A percentile compares a stretch with the other conserved stretches of the same genome.
These are phyloP conservation scores for Pilophorus perplexus DNA, from an alignment of 2,888 invertebrate species.

Conservation along the genomic window DNA sequence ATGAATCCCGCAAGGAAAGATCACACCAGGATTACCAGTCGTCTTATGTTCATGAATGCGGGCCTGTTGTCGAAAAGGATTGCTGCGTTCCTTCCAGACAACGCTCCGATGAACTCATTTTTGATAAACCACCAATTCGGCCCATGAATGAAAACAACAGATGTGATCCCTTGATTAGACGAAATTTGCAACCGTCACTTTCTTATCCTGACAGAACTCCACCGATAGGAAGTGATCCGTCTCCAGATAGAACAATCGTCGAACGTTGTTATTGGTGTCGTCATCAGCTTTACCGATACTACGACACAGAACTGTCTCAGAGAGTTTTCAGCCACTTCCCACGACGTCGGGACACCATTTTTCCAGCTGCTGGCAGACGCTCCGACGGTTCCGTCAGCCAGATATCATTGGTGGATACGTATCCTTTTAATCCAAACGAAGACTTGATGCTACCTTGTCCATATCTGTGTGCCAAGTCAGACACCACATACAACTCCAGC, in stretches of 20 bases:
- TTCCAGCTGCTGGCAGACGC: neutral
- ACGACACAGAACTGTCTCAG: neutral
- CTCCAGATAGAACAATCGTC: neutral
- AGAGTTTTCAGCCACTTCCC: conserved; percentile 6
- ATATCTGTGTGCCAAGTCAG: neutral
- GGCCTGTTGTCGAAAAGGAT: too few relatives aligned
- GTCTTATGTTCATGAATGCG: too few relatives aligned
- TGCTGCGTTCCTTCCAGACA: too few relatives aligned
- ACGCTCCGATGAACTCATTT: too few relatives aligned
- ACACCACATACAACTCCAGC: conserved; percentile 5
- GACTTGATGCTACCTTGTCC: conserved; percentile 17
- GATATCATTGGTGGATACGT: neutral
- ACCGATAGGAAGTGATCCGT: too few relatives aligned
- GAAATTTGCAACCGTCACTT: too few relatives aligned
- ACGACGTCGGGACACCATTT: neutral
- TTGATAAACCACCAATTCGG: too few relatives aligned
- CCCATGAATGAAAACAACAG: too few relatives aligned
- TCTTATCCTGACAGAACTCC: too few relatives aligned
- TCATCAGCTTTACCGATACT: neutral
- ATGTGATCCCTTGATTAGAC: too few relatives aligned
- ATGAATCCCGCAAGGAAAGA: too few relatives aligned
- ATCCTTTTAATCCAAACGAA: neutral
- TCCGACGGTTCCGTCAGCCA: neutral
- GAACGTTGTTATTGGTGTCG: conserved; percentile 14
- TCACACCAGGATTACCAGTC: too few relatives aligned